Base-by-base conservation (phyloP, 2,113 vertebrate species). In the Corvus cornix region DNA sequence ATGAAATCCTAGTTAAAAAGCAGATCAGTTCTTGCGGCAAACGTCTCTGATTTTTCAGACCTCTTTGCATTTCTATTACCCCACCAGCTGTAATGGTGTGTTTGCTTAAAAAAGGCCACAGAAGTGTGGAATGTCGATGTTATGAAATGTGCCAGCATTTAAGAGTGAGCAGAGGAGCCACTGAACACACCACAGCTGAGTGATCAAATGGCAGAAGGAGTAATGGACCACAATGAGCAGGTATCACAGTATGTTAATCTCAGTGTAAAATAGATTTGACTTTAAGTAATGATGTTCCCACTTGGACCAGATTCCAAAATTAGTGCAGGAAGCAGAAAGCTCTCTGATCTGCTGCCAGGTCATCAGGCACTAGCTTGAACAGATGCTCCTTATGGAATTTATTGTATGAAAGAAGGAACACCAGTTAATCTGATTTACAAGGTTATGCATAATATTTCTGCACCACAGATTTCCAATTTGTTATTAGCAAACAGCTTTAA, bases 351-450 rank as follows among this genome's bases (percentile, higher is more conserved):
- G 22, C n/a, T 76, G 90, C 96, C 95, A 96, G 93, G 90, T 85
- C 62, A 10, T 60, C 95, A 95, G 62, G 87, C 94, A 84, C 33
- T 82, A 75, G 78, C 60, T 91, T 92, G 84, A 97, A 95, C 90
- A 96, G 93, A 89, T 96, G 93, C 49, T 96, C 90, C 60, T 84
- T 64, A 43, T 80, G 92, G 92, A 96, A 96, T 96, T 81, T 87
- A 83, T 74, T 86, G 41, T 91, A 75, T 77, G 75, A 96, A 90
- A 94, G 66, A 94, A 93, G 74, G 63, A 96, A 84, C 59, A 86
- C 46, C 69, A 87, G 73, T 92, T 97, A 96, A 97, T 97, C 90
- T 93, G 94, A 96, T 97, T 94, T 97, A 90, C 58, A 92, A 79
- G 79, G 62, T 90, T 93, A 84, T 92, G 90, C 76, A 87, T 94